These are phyloP conservation scores for Calliopsis andreniformis DNA, from an alignment of 1,140 invertebrate species.

Conservation along the genomic window DNA sequence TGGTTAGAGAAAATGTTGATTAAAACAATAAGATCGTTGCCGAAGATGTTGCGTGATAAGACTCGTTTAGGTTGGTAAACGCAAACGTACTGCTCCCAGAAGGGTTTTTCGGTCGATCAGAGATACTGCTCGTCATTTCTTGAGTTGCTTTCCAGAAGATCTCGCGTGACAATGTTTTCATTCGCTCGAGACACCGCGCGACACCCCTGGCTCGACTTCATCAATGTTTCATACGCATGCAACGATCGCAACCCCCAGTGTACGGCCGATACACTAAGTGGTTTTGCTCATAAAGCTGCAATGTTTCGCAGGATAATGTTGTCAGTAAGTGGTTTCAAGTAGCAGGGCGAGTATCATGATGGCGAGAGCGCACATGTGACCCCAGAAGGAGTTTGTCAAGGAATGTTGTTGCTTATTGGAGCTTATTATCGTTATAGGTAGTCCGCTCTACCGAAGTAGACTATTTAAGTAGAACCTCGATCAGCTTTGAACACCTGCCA, in stretches of 20 bases:
- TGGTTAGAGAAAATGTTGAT: neutral
- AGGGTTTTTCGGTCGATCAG: constrained; percentile 7
- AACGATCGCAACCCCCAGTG: constrained; percentile 62
- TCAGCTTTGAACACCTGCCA: too few relatives aligned
- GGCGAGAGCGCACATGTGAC: constrained; percentile 58
- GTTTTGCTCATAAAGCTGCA: constrained; percentile 80
- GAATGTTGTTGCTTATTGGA: neutral
- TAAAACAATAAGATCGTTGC: neutral
- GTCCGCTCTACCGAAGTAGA: too few relatives aligned
- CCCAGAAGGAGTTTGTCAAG: neutral
- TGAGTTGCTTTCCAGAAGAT: constrained; percentile 22
- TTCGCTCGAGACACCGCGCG: constrained; percentile 42
- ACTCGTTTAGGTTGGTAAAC: neutral
- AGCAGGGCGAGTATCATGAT: constrained; percentile 14
- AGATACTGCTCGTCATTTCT: neutral
- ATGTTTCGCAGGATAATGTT: constrained; percentile 60
- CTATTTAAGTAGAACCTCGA: too few relatives aligned
- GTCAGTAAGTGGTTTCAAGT: constrained; percentile 59
- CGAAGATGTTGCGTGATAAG: neutral
- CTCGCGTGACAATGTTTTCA: constrained; percentile 41
- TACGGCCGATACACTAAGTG: constrained; percentile 77
- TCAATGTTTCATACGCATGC: constrained; percentile 78
- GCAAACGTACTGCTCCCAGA: neutral
- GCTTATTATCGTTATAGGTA: too few relatives aligned
- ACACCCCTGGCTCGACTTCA: constrained; percentile 57